Base-by-base conservation (phyloP, 2,888 invertebrate species). In the Idaea aversata region DNA sequence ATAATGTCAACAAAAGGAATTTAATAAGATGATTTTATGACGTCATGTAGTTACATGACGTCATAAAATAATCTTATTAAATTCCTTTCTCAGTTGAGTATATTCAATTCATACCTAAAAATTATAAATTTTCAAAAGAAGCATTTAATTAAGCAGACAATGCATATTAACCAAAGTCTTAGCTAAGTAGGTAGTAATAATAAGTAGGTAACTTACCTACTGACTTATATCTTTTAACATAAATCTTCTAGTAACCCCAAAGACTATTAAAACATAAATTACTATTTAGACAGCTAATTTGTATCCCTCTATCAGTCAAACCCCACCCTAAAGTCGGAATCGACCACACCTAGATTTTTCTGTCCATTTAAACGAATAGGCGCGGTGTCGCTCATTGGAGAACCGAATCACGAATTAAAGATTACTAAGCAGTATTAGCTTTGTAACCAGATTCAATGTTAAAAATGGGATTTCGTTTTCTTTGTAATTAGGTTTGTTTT, bases 291-390 rank as follows among this genome's bases (percentile, higher is more conserved):
- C 38, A 60, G 36, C 25, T 66, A 58, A 59, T 57, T 36, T 70
- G 70, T 68, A 69, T 65, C 67, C 71, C 79, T 79, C 79, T 77
- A 61, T 65, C 71, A 70, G 67, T 69, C 38, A 61, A 64, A 66
- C 76, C 77, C 63, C 67, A 34, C 72, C 72, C 67, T 67, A 66
- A 66, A 70, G 70, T 72, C 73, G 66, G 71, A 77, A 72, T 72
- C 72, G 76, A 74, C 78, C 80, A 75, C 86, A 82, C 86, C 84
- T 83, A 76, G 79, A 76, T 82, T 86, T 87, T 84, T 80, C 82
- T 81, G 81, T 78, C 84, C 83, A 82, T 87, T 85, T 84, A 81
- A 84, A 84, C 77, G 79, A 75, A 85, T 85, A 83, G 86, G 86
- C 84, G 82, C 84, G 84, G 86, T 85, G 80, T 83, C 82, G 81